Percentiles rank a stretch among this genome's conserved stretches.
Conservation (phyloP, 1,140 invertebrate species). For the Drosophila lacteicornis region DNA sequence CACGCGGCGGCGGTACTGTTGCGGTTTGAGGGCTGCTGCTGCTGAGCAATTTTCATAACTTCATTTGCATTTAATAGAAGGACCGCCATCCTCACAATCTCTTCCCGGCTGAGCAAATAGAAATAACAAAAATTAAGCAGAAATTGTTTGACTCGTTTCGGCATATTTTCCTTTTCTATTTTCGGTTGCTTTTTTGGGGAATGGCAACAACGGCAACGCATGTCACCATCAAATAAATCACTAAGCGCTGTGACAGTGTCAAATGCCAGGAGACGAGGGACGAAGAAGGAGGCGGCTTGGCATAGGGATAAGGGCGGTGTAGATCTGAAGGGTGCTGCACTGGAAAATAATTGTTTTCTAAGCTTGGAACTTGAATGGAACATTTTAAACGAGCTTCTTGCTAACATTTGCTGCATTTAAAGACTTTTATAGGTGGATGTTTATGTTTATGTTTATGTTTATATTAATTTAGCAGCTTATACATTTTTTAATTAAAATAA, state of each 20-base stretch:
- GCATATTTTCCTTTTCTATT: conserved; percentile 24
- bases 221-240: conserved; percentile 82
- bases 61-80: conserved; percentile 71
- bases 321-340: conserved; percentile 29
- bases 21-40: conserved; percentile 57
- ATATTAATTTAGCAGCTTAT: too few species aligned
- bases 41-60: conserved; percentile 75
- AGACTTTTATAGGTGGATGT: too few species aligned
- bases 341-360: neutral
- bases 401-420: neutral
- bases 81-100: neutral
- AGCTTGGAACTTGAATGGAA: neutral
- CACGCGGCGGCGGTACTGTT: conserved; percentile 60
- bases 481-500: too few species aligned
- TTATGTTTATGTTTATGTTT: too few species aligned
- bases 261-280: conserved; percentile 62
- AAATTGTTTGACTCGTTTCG: conserved; percentile 36
- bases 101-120: conserved; percentile 25
- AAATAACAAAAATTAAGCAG: conserved; percentile 53
- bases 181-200: conserved; percentile 14
- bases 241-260: conserved; percentile 81
- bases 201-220: conserved; percentile 59
- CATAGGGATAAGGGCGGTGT: conserved; percentile 2
- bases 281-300: neutral
- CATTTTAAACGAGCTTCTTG: neutral